Conservation (phyloP, 2,888 invertebrate species). For the Brachypalpus laphriformis region DNA sequence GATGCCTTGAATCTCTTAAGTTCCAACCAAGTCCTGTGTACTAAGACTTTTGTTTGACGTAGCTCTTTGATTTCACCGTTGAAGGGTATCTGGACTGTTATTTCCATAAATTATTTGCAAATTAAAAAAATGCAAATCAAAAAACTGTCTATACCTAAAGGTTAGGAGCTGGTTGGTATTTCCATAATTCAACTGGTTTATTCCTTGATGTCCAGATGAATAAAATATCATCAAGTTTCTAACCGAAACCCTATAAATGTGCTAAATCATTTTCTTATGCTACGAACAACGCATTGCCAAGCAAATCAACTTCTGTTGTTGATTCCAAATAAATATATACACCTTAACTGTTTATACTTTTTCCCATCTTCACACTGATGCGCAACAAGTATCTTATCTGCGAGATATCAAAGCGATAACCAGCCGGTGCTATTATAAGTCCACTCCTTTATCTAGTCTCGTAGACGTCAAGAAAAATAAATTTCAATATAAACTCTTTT, state of each 20-base stretch:
- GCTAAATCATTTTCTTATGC: not conserved
- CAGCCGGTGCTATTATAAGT: not conserved
- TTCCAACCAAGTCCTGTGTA: no score
- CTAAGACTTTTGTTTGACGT: not conserved
- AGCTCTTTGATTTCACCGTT: not conserved
- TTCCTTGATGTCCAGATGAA: not conserved
- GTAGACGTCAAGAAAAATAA: not conserved
- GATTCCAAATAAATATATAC: no score
- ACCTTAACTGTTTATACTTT: not conserved
- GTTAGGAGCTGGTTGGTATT: not conserved
- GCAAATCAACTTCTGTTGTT: not conserved
- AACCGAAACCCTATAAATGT: not conserved
- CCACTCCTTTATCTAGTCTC: not conserved
- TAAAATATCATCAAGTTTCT: not conserved
- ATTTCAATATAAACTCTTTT: no score
- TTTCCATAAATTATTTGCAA: not conserved
- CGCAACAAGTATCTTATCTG: conserved; percentile 10
- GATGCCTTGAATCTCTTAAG: no score
- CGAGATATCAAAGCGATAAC: not conserved
- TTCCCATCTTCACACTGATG: not conserved
- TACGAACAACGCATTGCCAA: not conserved
- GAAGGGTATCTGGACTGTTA: not conserved
- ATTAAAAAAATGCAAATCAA: not conserved
- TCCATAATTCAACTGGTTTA: not conserved
- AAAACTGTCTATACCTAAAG: not conserved